Evolutionary conservation across 2,113 vertebrate genomes (phyloP).

Genomic region (Boulengeromyrus knoepffleri): DNA sequence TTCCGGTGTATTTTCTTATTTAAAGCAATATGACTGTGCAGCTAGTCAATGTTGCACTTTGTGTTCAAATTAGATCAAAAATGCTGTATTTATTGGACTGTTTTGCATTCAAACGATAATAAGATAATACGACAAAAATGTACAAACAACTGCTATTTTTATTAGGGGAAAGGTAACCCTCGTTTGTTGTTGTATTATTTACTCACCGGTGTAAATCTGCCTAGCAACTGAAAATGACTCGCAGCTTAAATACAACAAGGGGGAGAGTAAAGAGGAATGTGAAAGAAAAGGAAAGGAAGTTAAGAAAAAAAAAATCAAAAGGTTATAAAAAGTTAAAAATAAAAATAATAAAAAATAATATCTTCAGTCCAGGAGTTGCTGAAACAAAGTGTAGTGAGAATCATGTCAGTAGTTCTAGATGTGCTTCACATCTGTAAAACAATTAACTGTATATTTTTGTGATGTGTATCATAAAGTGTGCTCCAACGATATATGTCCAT

Average conservation of each 20-base stretch:
- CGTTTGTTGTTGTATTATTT: conserved; percentile 84
- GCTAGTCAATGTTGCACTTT: conserved; percentile 72
- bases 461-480: conserved; percentile 99
- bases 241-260: conserved; percentile 70
- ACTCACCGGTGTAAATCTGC: conserved; percentile 81
- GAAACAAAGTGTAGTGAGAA: conserved; percentile 87
- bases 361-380: conserved; percentile 75
- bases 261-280: conserved; percentile 31
- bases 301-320: conserved; percentile 53
- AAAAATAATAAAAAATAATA: conserved; percentile 47
- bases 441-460: conserved; percentile 99
- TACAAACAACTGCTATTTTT: conserved; percentile 90
- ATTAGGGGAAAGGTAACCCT: conserved; percentile 74
- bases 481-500: conserved; percentile 99
- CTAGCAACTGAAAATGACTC: conserved; percentile 74
- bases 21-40: conserved; percentile 83
- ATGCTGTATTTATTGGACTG: conserved; percentile 84
- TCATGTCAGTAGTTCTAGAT: conserved; percentile 98
- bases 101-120: conserved; percentile 81
- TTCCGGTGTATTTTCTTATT: conserved; percentile 63
- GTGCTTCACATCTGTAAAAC: conserved; percentile 98
- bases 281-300: conserved; percentile 27
- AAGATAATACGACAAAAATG: conserved; percentile 73
- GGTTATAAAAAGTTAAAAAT: conserved; percentile 37
- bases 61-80: conserved; percentile 79